Evolutionary conservation across 2,888 invertebrate species (phyloP), one percentile per base, ranked within the genome.

Genomic region (Autographa pulchrina): DNA sequence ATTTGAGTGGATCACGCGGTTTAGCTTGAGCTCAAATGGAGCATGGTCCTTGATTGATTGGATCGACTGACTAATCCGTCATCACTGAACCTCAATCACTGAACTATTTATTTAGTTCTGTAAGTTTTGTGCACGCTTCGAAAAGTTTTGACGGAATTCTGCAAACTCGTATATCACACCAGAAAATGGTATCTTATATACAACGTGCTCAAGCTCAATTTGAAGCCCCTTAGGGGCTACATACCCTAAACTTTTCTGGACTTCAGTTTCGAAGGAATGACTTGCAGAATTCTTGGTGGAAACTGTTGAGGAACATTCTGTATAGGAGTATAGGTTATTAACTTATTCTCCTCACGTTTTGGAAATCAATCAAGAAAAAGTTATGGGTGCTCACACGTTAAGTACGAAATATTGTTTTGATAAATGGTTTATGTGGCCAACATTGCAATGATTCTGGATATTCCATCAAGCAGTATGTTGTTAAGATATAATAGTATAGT

Each of bases 281-380:
- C 38, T 38, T n/a, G 48, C n/a, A 16, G 16, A 43, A 16, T 8
- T 48, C 48, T 48, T 48, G 38, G 11, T 11, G 7, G 5, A 25
- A 56, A 13, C 11, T 13, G 13, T 56, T 56, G 14, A 25, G 25
- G 13, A 25, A 13, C 20, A 20, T 20, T 13, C 11, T 25, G 20
- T 56, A 25, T 20, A 56, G 8, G 4, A 9, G 20, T 48, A n/a
- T 16, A n/a, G n/a, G n/a, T 6, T n/a, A 20, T 20, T 9, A 11
- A 9, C 48, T 54, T 16, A 76, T 62, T 68, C 77, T 9, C 38
- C 41, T 31, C 68, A 77, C 70, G 63, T 66, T 35, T 31, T 62
- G 7, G 13, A 25, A 52, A 72, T 68, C 32, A 65, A 74, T 62
- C 59, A 38, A 61, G 41, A 63, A 52, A 65, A 72, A 70, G 9